Evolutionary conservation across 2,888 invertebrate species (phyloP), one percentile per base, ranked within the genome.

Genomic region (Bhutanitis thaidina): DNA sequence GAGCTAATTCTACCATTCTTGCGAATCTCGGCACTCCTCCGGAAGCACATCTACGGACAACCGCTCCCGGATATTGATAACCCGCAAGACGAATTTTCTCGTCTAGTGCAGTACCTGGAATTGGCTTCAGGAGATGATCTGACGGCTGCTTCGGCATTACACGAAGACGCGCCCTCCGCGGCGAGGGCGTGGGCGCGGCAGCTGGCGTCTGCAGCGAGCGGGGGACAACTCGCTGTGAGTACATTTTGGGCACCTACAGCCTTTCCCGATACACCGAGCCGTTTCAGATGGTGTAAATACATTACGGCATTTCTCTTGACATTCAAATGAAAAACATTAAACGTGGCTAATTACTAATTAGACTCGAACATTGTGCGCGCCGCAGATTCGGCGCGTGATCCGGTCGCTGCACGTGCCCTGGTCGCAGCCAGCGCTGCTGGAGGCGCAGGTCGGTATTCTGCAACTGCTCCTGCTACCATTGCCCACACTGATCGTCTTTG

Each of bases 1-100:
- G 92, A 93, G 57, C 83, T 96, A 53, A 94, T 96, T 67, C 83
- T 97, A 55, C 97, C 97, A 13, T 97, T 95, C 80, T 82, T 98
- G 58, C 92, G 97, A 39, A 91, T 97, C 43, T 95, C 97, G 1
- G 93, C 97, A 0, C 84, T 98, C 7, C 87, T 98, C 44, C 92
- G 94, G 43, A 94, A 94, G 75, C 97, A 98, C 87, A 89, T 96
- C 57, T 96, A 95, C 79, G 94, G 95, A 56, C 92, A 93, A 66
- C 91, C 93, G 40, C 88, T 96, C 73, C 95, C 95, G 0, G 92
- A 92, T 61, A 91, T 94, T 43, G 80, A 90, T 38, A 82, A 91
- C 2, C 81, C 93, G 1, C 91, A 92, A 38, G 91, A 92, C 55
- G 97, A 97, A 87, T 96, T 96, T 82, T 93, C 93, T 12, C 91